phyloP scores from a whole-genome alignment of 2,113 vertebrate genomes.

The Maccullochella peelii region DNA sequence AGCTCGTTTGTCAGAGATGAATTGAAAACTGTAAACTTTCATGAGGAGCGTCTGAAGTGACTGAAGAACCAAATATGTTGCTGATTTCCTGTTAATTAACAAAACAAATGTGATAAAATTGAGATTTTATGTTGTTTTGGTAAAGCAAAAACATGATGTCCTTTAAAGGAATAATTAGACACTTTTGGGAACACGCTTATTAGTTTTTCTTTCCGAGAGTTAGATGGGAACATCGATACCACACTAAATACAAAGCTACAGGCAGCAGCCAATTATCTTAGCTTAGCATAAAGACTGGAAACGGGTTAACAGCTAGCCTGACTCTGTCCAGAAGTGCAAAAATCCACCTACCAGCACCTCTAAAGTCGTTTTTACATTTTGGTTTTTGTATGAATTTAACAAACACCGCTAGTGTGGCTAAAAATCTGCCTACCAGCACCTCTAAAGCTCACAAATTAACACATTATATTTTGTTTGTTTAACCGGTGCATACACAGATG shows the following conservation, averaged over 20 bases:
- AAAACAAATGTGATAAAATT: not conserved
- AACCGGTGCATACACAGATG: not conserved
- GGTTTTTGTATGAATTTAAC: no score
- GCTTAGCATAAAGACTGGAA: no score
- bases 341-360: no score
- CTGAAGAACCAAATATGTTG: not conserved
- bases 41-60: not conserved
- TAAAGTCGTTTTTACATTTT: no score
- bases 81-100: not conserved
- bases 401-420: not conserved
- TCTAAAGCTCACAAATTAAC: not conserved
- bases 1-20: constrained; percentile 21
- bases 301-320: no score
- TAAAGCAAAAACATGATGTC: not conserved
- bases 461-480: no score
- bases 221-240: no score
- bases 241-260: no score
- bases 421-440: not conserved
- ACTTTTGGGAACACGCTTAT: not conserved
- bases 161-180: not conserved
- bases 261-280: no score
- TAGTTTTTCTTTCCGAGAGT: no score
- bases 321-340: no score
- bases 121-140: not conserved
- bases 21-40: constrained; percentile 1